Percentiles rank a stretch among this genome's conserved stretches.
These are phyloP conservation scores for Lateolabrax maculatus DNA, from an alignment of 2,797 vertebrate genomes.

Conservation along the genomic window DNA sequence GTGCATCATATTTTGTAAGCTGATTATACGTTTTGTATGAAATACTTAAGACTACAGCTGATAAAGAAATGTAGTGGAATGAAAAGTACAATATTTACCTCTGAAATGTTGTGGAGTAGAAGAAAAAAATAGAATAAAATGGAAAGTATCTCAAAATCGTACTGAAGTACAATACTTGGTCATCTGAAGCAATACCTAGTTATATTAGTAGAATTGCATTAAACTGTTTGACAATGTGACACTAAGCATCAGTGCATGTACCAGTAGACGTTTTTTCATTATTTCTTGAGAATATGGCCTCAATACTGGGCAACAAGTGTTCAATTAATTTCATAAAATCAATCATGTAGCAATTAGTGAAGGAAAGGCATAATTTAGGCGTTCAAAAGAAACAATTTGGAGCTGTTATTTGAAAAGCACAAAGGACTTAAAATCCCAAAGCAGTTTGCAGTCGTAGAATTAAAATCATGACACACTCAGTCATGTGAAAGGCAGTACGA, in stretches of 20 bases:
- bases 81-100: not conserved
- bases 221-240: constrained; percentile 6
- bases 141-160: not conserved
- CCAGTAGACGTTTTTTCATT: constrained; percentile 20
- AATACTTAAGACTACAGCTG: not conserved
- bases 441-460: constrained; percentile 69
- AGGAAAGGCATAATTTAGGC: constrained; percentile 59
- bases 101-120: not conserved
- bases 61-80: not conserved
- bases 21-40: not conserved
- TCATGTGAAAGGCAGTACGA: constrained; percentile 64
- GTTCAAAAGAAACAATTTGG: constrained; percentile 64
- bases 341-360: constrained; percentile 75
- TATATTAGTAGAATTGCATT: constrained; percentile 25
- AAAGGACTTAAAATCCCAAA: constrained; percentile 76
- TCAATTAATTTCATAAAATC: constrained; percentile 71
- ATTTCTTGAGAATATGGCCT: constrained; percentile 39
- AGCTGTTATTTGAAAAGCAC: constrained; percentile 64
- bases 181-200: not conserved
- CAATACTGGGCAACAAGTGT: constrained; percentile 45
- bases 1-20: not conserved
- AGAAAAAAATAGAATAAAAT: constrained; percentile 1
- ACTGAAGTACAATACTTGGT: not conserved
- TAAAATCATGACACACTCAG: constrained; percentile 68
- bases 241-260: not conserved